Evolutionary conservation across 2,797 vertebrate species (phyloP), one percentile per base, ranked within the genome.

Genomic region (Dicrostonyx torquatus): DNA sequence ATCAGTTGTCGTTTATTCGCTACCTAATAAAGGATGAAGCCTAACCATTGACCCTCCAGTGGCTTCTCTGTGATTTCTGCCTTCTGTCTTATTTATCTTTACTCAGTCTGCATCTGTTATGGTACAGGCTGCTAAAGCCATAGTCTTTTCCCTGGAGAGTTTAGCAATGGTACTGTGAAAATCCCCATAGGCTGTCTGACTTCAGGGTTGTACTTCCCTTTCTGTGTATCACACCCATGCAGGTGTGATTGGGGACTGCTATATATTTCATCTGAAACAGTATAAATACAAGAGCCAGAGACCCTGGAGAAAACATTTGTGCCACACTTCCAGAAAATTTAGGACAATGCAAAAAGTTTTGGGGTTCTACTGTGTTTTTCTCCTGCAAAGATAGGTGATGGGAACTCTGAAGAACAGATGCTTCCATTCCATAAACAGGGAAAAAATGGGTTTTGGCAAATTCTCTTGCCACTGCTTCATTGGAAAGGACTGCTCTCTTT

Each of bases 21-120:
- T 98, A 98, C 98, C 98, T 98, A 98, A 98, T 98, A 98, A 98
- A 98, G 98, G 98, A 98, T 98, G 97, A 98, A 98, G 98, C 98
- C 98, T 98, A 98, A 98, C 96, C 97, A 94, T 98, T 98, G 97
- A 98, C 97, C 87, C 96, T 90, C 97, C n/a, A 96, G 96, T 98
- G 98, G 92, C 93, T 98, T 98, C 98, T 98, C 98, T 98, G 95
- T 98, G 97, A 98, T 96, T 98, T 97, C 95, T 94, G 97, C 48
- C 95, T 92, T 88, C 55, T 6, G 43, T 0, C 89, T 0, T 70
- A 26, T n/a, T 0, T 92, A 85, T 95, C 92, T 96, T 85, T 84
- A 94, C 73, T 31, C 91, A 64, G 53, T 76, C 87, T 72, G 58
- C 0, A 0, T 79, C 76, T 80, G 0, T 55, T 6, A 8, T n/a